phyloP scores from a whole-genome alignment of 2,888 invertebrate genomes.

The Drosophila tripunctata region DNA sequence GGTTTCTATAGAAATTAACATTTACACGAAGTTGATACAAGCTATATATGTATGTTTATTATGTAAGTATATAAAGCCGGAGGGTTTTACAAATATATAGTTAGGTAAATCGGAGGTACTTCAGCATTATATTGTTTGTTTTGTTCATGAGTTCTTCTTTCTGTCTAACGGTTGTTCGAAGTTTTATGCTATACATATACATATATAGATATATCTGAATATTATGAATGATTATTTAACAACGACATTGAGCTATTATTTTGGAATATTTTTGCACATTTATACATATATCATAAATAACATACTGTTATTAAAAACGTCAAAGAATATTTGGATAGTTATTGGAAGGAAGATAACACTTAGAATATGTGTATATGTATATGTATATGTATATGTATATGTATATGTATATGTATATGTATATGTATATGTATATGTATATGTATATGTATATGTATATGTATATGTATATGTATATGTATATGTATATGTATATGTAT shows the following conservation, averaged over 20 bases:
- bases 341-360: constrained; percentile 23
- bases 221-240: constrained; percentile 21
- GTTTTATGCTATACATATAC: constrained; percentile 28
- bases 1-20: constrained; percentile 12
- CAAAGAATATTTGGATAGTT: constrained; percentile 6
- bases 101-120: constrained; percentile 65
- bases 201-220: constrained; percentile 11
- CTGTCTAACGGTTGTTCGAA: constrained; percentile 8
- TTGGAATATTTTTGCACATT: constrained; percentile 8
- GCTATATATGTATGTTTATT: not conserved
- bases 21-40: constrained; percentile 10
- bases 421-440: constrained; percentile 10
- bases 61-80: constrained; percentile 3
- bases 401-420: constrained; percentile 14
- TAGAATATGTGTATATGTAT: constrained; percentile 6
- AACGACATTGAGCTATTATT: constrained; percentile 30
- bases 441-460: constrained; percentile 21
- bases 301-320: not conserved
- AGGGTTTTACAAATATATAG: constrained; percentile 29
- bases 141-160: constrained; percentile 15
- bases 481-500: not conserved
- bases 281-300: constrained; percentile 10
- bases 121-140: constrained; percentile 58
- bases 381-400: constrained; percentile 32
- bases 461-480: constrained; percentile 6